phyloP scores from a whole-genome alignment of 2,888 invertebrate species.

The Acrobasis consociella region DNA sequence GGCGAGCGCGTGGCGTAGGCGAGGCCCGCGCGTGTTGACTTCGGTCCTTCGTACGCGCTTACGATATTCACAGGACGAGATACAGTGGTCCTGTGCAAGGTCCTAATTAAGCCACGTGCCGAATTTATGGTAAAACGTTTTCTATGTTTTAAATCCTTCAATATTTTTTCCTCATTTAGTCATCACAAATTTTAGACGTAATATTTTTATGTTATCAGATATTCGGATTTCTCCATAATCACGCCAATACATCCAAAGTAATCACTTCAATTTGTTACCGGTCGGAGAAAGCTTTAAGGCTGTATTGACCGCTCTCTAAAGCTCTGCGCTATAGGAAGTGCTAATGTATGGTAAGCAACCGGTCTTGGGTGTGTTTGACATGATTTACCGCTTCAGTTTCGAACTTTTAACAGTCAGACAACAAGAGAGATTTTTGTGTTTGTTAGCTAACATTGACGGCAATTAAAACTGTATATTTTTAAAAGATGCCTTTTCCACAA shows the following conservation, averaged over 20 bases:
- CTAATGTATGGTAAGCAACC: conserved; percentile 5
- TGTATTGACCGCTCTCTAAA: conserved; percentile 12
- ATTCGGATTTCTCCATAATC: neutral
- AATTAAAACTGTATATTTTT: too few relatives aligned
- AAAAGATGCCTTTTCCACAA: too few relatives aligned
- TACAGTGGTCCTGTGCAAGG: too few relatives aligned
- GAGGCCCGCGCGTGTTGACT: too few relatives aligned
- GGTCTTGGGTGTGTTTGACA: conserved; percentile 13
- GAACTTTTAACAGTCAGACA: neutral
- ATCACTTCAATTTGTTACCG: conserved; percentile 15
- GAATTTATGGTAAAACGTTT: too few relatives aligned
- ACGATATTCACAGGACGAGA: too few relatives aligned
- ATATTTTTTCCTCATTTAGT: neutral
- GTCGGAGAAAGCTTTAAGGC: conserved; percentile 7
- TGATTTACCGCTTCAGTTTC: conserved; percentile 2
- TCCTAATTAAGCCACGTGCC: too few relatives aligned
- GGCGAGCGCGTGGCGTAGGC: too few relatives aligned
- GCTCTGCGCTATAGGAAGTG: conserved; percentile 2
- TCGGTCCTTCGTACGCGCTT: too few relatives aligned
- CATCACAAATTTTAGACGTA: neutral
- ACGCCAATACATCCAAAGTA: conserved; percentile 3
- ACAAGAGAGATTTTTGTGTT: neutral
- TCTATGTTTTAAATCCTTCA: neutral
- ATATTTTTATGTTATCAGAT: too few relatives aligned
- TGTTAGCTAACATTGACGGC: neutral